Conservation (phyloP, 2,797 vertebrate genomes). For the Lacerta agilis region DNA sequence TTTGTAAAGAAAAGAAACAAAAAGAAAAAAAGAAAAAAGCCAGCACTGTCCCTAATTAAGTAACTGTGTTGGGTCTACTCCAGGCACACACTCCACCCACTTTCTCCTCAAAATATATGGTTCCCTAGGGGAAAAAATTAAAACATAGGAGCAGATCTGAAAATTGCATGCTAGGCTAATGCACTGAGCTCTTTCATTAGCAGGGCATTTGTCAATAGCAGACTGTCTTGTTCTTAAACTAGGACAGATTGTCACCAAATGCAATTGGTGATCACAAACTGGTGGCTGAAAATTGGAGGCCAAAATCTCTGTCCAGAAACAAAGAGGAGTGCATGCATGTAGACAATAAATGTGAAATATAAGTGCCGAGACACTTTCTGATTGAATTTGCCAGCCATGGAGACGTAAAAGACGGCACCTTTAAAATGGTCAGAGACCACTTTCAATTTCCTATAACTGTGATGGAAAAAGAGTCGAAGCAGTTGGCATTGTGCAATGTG, state of each 20-base stretch:
- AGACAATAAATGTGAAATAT: not conserved
- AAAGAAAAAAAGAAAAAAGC: not conserved
- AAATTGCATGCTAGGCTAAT: not conserved
- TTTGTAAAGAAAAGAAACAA: not conserved
- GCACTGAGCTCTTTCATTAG: not conserved
- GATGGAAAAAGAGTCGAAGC: not conserved
- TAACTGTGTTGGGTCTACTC: not conserved
- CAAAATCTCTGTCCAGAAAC: not conserved
- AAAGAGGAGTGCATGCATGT: not conserved
- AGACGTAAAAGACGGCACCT: not conserved
- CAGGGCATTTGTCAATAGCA: not conserved
- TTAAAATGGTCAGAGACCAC: not conserved
- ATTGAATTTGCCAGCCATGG: slow-evolving; percentile 2
- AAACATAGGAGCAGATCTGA: not conserved
- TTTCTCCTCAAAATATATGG: not conserved
- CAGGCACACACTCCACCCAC: not conserved
- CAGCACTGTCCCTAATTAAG: not conserved
- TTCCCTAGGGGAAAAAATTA: not conserved
- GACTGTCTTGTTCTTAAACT: not conserved
- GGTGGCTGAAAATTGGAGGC: not conserved
- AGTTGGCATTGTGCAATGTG: not conserved
- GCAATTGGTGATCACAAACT: not conserved
- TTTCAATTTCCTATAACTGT: not conserved
- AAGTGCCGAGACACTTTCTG: not conserved
- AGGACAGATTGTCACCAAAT: not conserved